Evolutionary conservation across 2,888 invertebrate genomes (phyloP), one percentile per base, ranked within the genome.

Genomic region (Drosophila limbata): DNA sequence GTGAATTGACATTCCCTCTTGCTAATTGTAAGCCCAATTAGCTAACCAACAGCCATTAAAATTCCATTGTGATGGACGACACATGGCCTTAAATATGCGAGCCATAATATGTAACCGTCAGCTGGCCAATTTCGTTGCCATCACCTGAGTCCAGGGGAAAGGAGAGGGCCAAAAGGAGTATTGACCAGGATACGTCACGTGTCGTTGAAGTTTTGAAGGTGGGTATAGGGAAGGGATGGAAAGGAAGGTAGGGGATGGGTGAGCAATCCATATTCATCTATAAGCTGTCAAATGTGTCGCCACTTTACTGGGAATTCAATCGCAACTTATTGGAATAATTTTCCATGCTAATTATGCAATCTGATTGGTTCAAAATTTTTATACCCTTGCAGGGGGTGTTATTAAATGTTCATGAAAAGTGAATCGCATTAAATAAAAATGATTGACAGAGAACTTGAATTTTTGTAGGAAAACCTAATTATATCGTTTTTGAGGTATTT

Each of bases 11-110:
- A 69, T 72, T 70, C 57, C 62, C 57, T 64, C 55, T 57, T 62
- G 64, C 85, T 79, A 82, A 84, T 83, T 83, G 81, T 71, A 57
- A 40, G 84, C 68, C 70, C 81, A 86, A 84, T 84, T 88, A 84
- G 73, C 81, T 70, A 76, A 66, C 79, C 80, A 88, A 86, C 65
- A 76, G 73, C 67, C 81, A 73, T 84, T 74, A 79, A 84, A 79
- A 77, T 68, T 79, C 31, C 82, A 77, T 65, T 74, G 74, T 51
- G 77, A 79, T 63, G 71, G 51, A 67, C 67, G 55, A 40, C 56
- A 63, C 51, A 50, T 80, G 72, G 39, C 50, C 60, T 73, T 80
- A 64, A 88, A 88, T 86, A 84, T 86, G 84, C 88, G 80, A 61
- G 67, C 28, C 72, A 73, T 72, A 68, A 88, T 85, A 66, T 87